Conservation (phyloP, 2,113 vertebrate genomes). For the Deroptyus accipitrinus region DNA sequence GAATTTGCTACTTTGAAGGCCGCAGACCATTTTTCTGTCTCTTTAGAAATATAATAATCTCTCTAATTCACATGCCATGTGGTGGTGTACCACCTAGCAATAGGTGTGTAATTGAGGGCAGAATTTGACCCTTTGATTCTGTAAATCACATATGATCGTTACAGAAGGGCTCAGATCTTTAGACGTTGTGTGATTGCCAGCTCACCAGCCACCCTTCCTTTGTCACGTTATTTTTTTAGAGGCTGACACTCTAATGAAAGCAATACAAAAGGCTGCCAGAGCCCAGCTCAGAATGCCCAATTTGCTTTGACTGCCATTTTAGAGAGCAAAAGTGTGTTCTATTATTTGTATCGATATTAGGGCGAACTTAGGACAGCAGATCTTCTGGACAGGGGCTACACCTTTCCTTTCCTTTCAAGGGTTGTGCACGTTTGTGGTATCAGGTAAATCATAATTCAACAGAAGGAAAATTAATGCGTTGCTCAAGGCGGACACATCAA, state of each 20-base stretch:
- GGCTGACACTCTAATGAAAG: conserved; percentile 69
- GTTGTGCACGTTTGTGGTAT: background rate
- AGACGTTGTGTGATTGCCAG: conserved; percentile 50
- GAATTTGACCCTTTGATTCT: conserved; percentile 68
- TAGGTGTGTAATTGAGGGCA: conserved; percentile 60
- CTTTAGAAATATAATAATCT: conserved; percentile 46
- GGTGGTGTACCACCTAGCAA: conserved; percentile 41
- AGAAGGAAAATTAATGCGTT: background rate
- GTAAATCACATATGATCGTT: conserved; percentile 59
- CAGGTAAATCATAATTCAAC: background rate
- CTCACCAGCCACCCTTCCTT: conserved; percentile 63
- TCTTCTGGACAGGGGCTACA: background rate
- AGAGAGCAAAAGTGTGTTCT: conserved; percentile 45
- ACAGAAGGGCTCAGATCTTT: conserved; percentile 57
- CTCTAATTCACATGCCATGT: conserved; percentile 47
- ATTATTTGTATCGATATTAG: conserved; percentile 37
- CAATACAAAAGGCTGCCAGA: conserved; percentile 65
- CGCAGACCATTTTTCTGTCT: background rate
- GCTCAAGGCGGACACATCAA: background rate
- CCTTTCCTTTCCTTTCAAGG: background rate
- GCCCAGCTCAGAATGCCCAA: conserved; percentile 65
- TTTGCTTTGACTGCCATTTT: conserved; percentile 68
- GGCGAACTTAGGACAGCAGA: background rate
- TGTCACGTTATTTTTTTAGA: conserved; percentile 65
- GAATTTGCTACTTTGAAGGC: conserved; percentile 33